Conservation (phyloP, 1,140 invertebrate species). For the Dysdera silvatica region DNA sequence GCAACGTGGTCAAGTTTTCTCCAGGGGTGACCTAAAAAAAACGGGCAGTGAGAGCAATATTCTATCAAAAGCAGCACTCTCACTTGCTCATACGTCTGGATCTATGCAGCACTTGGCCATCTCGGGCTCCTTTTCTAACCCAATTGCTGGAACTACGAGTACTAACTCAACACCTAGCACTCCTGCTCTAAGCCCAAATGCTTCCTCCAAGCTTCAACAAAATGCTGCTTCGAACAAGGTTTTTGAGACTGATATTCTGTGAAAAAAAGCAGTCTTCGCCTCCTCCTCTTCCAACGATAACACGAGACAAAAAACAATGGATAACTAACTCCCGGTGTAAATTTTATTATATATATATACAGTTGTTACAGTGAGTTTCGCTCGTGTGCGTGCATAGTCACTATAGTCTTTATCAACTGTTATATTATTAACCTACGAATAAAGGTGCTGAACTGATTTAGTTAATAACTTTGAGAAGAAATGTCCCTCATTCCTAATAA, state of each 20-base stretch:
- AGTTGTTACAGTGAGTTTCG: too few relatives aligned
- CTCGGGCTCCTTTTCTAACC: constrained; percentile 32
- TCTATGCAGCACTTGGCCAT: constrained; percentile 55
- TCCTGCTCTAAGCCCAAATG: constrained; percentile 15
- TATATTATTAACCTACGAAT: too few relatives aligned
- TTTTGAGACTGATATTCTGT: constrained; percentile 25
- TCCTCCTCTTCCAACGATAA: neutral
- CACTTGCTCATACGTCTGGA: constrained; percentile 52
- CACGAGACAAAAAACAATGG: neutral
- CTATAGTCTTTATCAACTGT: too few relatives aligned
- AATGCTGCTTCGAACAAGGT: constrained; percentile 19
- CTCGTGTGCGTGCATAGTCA: too few relatives aligned
- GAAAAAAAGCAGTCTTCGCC: neutral
- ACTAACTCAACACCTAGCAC: constrained; percentile 8
- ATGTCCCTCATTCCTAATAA: too few relatives aligned
- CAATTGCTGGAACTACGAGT: constrained; percentile 11
- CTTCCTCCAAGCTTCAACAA: too few relatives aligned
- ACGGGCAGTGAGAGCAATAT: constrained; percentile 82
- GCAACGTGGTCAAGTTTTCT: constrained; percentile 61
- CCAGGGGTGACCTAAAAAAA: constrained; percentile 60
- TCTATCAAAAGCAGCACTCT: constrained; percentile 60
- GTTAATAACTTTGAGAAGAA: too few relatives aligned
- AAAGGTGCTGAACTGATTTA: too few relatives aligned
- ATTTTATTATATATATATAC: too few relatives aligned
- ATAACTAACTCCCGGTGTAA: too few relatives aligned